Evolutionary conservation across 1,140 invertebrate genomes (phyloP).

Genomic region (Orchestia grillus): DNA sequence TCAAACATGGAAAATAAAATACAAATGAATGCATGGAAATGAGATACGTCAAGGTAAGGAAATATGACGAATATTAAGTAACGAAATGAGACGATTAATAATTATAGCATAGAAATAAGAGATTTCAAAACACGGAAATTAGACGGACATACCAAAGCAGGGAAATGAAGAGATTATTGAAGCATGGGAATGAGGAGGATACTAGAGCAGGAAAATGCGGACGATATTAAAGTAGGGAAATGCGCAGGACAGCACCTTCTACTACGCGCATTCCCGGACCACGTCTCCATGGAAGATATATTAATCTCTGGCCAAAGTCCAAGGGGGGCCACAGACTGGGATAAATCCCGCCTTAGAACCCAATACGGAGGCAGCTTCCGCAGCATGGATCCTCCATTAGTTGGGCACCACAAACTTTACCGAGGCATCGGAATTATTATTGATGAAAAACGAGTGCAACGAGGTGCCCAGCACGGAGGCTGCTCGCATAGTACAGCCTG

Average conservation of each 20-base stretch:
- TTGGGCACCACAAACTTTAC: background rate
- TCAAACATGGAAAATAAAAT: background rate
- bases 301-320: background rate
- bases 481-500: background rate
- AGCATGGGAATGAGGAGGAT: background rate
- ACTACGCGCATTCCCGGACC: background rate
- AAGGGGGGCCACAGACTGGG: background rate
- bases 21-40: too few relatives aligned
- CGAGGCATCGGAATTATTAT: background rate
- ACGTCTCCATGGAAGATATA: background rate
- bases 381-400: slow-evolving; percentile 34
- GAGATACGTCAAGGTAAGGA: too few relatives aligned
- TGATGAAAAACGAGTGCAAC: background rate
- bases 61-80: too few relatives aligned
- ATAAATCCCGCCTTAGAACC: background rate
- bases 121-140: too few relatives aligned
- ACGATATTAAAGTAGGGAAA: background rate
- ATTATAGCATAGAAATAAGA: too few relatives aligned
- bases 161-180: background rate
- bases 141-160: background rate
- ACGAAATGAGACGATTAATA: too few relatives aligned
- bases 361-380: slow-evolving; percentile 19
- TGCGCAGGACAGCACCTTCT: background rate
- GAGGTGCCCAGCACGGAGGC: background rate
- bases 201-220: background rate